phyloP scores from a whole-genome alignment of 2,113 vertebrate species.

The Paradoxurus hermaphroditus region DNA sequence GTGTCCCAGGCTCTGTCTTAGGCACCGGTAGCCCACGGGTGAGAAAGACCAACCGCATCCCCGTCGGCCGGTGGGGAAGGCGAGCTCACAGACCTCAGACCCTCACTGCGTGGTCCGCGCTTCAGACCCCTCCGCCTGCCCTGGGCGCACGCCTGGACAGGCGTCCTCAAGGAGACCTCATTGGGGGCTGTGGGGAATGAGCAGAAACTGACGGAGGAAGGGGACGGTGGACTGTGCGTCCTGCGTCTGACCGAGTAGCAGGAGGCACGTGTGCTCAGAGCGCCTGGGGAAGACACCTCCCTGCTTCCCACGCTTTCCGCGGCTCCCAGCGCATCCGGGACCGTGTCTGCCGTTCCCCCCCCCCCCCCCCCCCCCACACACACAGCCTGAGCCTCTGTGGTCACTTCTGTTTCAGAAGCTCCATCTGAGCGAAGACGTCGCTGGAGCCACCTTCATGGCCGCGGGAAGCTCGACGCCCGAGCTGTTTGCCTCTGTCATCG shows the following conservation, averaged over 20 bases:
- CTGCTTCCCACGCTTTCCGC: rapidly evolving
- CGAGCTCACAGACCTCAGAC: rapidly evolving
- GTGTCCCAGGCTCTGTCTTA: not conserved
- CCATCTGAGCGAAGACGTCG: slow-evolving; percentile 97
- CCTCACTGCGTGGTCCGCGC: rapidly evolving
- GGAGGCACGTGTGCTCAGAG: rapidly evolving
- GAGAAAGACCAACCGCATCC: not conserved
- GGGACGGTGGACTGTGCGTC: not conserved
- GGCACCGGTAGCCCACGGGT: not conserved
- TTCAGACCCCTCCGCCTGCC: rapidly evolving
- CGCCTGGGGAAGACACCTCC: too few species aligned
- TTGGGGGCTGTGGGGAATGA: not conserved
- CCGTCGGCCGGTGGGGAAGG: not conserved
- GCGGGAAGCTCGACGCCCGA: slow-evolving; percentile 98
- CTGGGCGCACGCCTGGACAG: not conserved
- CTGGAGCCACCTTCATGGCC: slow-evolving; percentile 99
- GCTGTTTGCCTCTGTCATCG: slow-evolving; percentile 97
- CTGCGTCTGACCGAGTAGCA: not conserved
- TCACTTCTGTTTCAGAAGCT: slow-evolving; percentile 88
- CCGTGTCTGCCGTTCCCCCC: rapidly evolving
- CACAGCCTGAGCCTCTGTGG: not conserved
- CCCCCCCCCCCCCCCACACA: too few species aligned
- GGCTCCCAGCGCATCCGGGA: rapidly evolving
- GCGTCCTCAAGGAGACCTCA: not conserved
- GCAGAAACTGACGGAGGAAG: not conserved